phyloP scores from a whole-genome alignment of 2,113 vertebrate genomes.

The Beaufortia kweichowensis region DNA sequence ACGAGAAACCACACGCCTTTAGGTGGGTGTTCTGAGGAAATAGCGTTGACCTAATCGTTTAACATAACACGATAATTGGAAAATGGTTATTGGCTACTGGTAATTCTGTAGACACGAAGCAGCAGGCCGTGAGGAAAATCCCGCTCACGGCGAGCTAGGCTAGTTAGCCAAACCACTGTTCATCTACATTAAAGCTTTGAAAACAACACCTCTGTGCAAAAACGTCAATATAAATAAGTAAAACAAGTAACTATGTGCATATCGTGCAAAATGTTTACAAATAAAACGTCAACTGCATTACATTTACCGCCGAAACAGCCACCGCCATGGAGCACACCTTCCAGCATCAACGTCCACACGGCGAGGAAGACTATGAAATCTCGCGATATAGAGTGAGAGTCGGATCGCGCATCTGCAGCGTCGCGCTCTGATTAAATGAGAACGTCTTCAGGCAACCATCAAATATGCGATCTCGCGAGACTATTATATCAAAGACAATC shows the following conservation, averaged over 20 bases:
- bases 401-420: slow-evolving; percentile 12
- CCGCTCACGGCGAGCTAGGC: slow-evolving; percentile 24
- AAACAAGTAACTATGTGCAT: neutral
- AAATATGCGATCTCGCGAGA: too few relatives aligned
- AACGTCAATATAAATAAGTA: too few relatives aligned
- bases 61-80: neutral
- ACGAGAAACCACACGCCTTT: neutral
- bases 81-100: neutral
- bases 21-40: neutral
- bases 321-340: slow-evolving; percentile 79
- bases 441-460: neutral
- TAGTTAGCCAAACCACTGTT: slow-evolving; percentile 10
- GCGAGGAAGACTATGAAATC: slow-evolving; percentile 61
- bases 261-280: neutral
- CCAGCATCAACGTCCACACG: slow-evolving; percentile 57
- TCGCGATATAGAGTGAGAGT: neutral
- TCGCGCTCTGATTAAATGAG: neutral
- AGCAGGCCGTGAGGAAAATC: slow-evolving; percentile 25
- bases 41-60: neutral
- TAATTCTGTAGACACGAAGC: neutral
- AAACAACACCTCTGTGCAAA: neutral
- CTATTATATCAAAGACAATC: too few relatives aligned
- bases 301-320: slow-evolving; percentile 76
- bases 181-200: neutral
- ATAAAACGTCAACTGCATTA: neutral